Evolutionary conservation across 2,888 invertebrate species (phyloP).

Genomic region (Megastigmus dorsalis): DNA sequence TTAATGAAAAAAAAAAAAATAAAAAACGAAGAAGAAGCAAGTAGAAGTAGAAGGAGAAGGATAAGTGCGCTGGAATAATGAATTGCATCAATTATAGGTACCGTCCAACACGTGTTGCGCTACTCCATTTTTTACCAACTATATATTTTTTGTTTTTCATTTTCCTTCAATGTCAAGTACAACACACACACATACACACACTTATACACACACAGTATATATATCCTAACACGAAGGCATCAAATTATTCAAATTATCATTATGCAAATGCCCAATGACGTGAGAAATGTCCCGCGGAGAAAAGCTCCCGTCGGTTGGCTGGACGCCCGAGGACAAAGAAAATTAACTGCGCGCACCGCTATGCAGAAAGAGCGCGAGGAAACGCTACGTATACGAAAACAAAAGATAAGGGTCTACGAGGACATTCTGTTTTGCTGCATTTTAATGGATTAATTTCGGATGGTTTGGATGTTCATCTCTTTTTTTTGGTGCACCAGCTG

Average conservation of each 20-base stretch:
- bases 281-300: constrained; percentile 3
- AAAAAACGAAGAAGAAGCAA: too few relatives aligned
- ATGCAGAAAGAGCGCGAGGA: too few relatives aligned
- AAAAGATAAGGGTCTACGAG: too few relatives aligned
- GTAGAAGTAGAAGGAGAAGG: background rate
- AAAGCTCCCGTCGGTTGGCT: too few relatives aligned
- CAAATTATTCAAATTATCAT: constrained; percentile 34
- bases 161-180: too few relatives aligned
- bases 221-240: too few relatives aligned
- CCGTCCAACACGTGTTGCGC: constrained; percentile 5
- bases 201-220: too few relatives aligned
- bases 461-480: constrained; percentile 20
- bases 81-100: constrained; percentile 22
- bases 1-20: too few relatives aligned
- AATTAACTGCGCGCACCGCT: too few relatives aligned
- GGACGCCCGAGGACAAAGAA: constrained; percentile 18
- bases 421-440: too few relatives aligned
- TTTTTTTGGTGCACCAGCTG: background rate
- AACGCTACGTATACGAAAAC: too few relatives aligned
- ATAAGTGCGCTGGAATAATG: background rate
- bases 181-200: too few relatives aligned
- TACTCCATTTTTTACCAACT: background rate
- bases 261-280: constrained; percentile 28
- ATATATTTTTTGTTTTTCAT: background rate
- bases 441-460: background rate